These are phyloP conservation scores for human DNA, from an alignment of 2,113 vertebrate species.

Conservation along the genomic window DNA sequence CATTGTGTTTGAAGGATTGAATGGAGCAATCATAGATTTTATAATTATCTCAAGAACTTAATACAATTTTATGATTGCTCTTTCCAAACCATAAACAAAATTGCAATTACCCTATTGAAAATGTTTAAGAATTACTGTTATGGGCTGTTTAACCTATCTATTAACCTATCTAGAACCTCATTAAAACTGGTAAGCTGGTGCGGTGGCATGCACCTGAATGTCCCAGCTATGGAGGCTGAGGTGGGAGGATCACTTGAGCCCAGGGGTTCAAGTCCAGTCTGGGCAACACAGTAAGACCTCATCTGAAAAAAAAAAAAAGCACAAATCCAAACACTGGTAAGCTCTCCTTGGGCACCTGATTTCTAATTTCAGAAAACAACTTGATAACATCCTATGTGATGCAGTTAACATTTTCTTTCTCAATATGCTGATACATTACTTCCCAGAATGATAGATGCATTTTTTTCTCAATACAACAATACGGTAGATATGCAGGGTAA, in stretches of 20 bases:
- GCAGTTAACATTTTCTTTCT: background rate
- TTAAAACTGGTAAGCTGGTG: background rate
- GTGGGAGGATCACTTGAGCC: background rate
- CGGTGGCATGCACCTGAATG: background rate
- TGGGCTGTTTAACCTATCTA: background rate
- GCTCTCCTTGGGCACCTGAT: background rate
- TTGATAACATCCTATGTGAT: background rate
- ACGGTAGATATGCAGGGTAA: background rate
- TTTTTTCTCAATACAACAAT: background rate
- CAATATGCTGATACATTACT: background rate
- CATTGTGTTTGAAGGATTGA: background rate
- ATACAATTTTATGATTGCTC: background rate
- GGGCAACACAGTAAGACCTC: background rate
- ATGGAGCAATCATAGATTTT: background rate
- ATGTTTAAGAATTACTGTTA: background rate
- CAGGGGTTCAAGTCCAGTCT: background rate
- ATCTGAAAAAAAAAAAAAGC: background rate
- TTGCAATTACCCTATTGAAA: background rate
- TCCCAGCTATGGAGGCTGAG: background rate
- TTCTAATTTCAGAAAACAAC: background rate
- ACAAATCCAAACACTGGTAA: background rate
- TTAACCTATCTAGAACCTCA: background rate
- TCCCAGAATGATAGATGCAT: background rate
- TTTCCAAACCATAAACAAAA: background rate
- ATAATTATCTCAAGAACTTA: background rate